A percentile compares a stretch with the other conserved stretches of the same genome.
These are phyloP conservation scores for Balearica regulorum DNA, from an alignment of 2,797 vertebrate species.

Conservation along the genomic window DNA sequence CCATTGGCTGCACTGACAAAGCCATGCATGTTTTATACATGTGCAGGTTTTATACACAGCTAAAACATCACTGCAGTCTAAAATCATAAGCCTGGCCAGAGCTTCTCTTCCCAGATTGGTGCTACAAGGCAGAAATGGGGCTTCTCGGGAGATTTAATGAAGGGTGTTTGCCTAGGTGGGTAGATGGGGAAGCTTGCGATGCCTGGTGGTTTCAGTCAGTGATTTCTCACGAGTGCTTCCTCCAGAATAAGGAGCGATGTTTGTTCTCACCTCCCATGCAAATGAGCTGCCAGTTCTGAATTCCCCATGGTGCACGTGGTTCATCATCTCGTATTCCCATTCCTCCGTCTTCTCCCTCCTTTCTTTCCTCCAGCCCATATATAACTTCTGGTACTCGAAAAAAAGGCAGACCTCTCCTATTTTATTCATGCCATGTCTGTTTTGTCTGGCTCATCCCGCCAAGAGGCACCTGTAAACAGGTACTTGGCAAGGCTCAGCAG, in stretches of 20 bases:
- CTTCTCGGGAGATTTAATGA: background rate
- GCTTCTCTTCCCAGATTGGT: background rate
- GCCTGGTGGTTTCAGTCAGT: background rate
- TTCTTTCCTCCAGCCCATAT: background rate
- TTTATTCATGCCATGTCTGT: background rate
- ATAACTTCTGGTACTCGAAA: background rate
- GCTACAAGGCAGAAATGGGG: background rate
- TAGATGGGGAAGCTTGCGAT: background rate
- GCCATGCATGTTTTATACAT: fast-evolving
- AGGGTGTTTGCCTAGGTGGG: background rate
- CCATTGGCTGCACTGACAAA: background rate
- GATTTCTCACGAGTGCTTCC: background rate
- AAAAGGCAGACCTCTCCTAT: background rate
- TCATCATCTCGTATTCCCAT: background rate
- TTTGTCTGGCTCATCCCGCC: background rate
- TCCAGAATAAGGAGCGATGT: background rate
- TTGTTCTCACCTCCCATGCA: background rate
- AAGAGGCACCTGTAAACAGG: background rate
- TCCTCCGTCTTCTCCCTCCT: background rate
- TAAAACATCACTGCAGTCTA: background rate
- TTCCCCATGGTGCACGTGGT: background rate
- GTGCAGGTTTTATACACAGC: background rate
- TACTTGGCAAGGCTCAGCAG: background rate
- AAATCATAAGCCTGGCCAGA: background rate
- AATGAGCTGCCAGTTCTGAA: background rate